Evolutionary conservation across 2,888 invertebrate species (phyloP).

Genomic region (Melinaea menophilus): DNA sequence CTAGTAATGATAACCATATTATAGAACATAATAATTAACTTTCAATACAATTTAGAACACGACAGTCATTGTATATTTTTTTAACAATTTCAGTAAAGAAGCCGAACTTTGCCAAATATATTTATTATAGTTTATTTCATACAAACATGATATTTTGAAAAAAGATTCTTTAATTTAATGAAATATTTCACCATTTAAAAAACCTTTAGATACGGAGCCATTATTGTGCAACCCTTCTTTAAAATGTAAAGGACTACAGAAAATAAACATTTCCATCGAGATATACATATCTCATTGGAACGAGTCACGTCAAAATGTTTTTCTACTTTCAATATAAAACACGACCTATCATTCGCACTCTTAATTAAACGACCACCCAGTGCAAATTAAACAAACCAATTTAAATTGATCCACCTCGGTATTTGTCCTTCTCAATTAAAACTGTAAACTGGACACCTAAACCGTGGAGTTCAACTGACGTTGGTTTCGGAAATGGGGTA

Average conservation of each 20-base stretch:
- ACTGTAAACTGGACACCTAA: constrained; percentile 37
- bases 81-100: too few relatives aligned
- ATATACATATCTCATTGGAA: constrained; percentile 43
- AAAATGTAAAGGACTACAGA: constrained; percentile 13
- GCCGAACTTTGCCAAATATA: too few relatives aligned
- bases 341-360: constrained; percentile 67
- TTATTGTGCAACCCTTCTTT: constrained; percentile 11
- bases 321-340: constrained; percentile 10
- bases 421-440: constrained; percentile 29
- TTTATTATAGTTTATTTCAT: too few relatives aligned
- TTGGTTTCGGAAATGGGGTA: constrained; percentile 38
- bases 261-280: constrained; percentile 19
- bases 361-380: constrained; percentile 62
- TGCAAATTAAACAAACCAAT: constrained; percentile 57
- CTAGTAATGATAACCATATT: too few relatives aligned
- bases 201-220: too few relatives aligned
- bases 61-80: too few relatives aligned
- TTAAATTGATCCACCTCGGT: constrained; percentile 42
- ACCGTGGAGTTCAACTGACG: constrained; percentile 45
- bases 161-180: too few relatives aligned
- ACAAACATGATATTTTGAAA: too few relatives aligned
- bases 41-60: too few relatives aligned
- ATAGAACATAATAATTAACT: too few relatives aligned
- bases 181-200: too few relatives aligned
- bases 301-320: constrained; percentile 45